Conservation (phyloP, 30 jellyfish, hydroid and myxozoan genomes). For the Chrysaora quinquecirrha region DNA sequence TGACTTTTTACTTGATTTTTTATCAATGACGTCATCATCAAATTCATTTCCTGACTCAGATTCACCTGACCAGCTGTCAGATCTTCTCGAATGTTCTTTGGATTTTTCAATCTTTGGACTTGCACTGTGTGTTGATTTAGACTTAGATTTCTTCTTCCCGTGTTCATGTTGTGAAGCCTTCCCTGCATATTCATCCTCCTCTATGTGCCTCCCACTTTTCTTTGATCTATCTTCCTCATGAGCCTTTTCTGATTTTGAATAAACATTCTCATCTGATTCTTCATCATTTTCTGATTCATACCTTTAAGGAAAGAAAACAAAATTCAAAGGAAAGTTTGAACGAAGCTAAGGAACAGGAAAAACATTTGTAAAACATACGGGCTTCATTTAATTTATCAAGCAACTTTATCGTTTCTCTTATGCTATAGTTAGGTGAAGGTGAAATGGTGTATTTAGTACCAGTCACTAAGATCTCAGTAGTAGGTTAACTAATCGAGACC, state of each 20-base stretch:
- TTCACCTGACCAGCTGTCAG: constrained; percentile 38
- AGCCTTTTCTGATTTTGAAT: constrained; percentile 16
- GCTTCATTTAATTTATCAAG: too few species aligned
- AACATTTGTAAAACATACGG: too few species aligned
- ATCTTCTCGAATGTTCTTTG: constrained; percentile 23
- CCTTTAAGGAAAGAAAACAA: too few species aligned
- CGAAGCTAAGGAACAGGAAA: too few species aligned
- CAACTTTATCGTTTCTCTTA: too few species aligned
- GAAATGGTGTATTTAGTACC: too few species aligned
- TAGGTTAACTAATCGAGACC: too few species aligned
- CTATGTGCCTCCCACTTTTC: constrained; percentile 33
- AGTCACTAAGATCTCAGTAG: too few species aligned
- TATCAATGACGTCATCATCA: constrained; percentile 17
- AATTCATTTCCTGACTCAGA: constrained; percentile 41
- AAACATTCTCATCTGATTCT: background rate
- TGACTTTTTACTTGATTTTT: constrained; percentile 14
- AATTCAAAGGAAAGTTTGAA: too few species aligned
- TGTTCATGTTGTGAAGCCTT: background rate
- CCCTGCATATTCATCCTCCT: constrained; percentile 23
- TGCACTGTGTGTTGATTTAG: constrained; percentile 11
- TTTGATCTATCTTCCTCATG: constrained; percentile 32
- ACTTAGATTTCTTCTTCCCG: constrained; percentile 46
- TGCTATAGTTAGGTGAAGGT: too few species aligned
- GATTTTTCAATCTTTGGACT: constrained; percentile 25
- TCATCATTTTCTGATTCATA: constrained; percentile 27